Evolutionary conservation across 2,113 vertebrate genomes (phyloP).

Genomic region (Hemibates koningsi): DNA sequence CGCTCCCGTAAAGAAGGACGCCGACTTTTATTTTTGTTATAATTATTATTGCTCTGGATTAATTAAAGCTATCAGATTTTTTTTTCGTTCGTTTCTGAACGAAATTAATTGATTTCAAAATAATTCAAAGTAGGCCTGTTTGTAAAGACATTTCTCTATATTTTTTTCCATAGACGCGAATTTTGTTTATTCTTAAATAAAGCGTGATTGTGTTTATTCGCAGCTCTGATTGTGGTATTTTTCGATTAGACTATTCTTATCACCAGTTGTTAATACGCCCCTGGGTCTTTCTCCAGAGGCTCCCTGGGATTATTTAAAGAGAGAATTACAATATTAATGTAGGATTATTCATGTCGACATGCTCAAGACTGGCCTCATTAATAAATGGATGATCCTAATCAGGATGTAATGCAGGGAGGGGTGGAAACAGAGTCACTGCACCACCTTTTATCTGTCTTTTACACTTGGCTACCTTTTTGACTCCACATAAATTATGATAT

Average conservation of each 20-base stretch:
- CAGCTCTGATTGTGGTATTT: not conserved
- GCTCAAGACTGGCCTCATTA: conserved; percentile 19
- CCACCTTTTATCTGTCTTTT: not conserved
- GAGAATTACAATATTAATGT: conserved; percentile 5
- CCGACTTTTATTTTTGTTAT: not conserved
- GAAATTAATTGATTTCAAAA: rapidly evolving
- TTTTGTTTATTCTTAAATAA: not conserved
- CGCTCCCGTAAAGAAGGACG: not conserved
- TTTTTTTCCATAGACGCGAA: not conserved
- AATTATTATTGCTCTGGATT: not conserved
- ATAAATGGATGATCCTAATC: conserved; percentile 20
- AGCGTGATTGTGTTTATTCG: not conserved
- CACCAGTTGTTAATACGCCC: not conserved
- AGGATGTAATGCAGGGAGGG: not conserved
- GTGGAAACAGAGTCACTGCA: not conserved
- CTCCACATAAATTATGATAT: not conserved
- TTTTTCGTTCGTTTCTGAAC: not conserved
- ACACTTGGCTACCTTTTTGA: not conserved
- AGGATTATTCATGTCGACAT: conserved; percentile 28
- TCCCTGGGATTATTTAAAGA: not conserved
- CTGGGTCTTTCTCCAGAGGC: not conserved
- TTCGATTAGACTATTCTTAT: not conserved
- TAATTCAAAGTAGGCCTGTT: not conserved
- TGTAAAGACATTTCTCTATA: rapidly evolving
- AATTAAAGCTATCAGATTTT: not conserved